A percentile compares a stretch with the other conserved stretches of the same genome.
These are phyloP conservation scores for Esox niger DNA, from an alignment of 2,113 vertebrate species.

Conservation along the genomic window DNA sequence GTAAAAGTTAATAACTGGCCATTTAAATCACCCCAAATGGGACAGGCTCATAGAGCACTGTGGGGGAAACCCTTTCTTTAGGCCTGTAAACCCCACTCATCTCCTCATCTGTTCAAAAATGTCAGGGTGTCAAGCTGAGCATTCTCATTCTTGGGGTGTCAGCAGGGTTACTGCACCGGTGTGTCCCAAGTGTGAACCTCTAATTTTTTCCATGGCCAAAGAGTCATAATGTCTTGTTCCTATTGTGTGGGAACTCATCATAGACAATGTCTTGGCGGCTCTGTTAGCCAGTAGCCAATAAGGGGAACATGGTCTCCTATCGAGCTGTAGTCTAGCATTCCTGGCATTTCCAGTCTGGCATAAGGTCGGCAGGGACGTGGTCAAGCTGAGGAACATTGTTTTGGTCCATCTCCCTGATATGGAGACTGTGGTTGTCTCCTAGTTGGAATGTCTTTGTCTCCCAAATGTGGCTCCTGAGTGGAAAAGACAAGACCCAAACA, in stretches of 20 bases:
- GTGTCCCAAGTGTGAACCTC: constrained; percentile 56
- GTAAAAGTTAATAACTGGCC: constrained; percentile 67
- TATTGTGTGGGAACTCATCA: constrained; percentile 77
- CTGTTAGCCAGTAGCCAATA: constrained; percentile 75
- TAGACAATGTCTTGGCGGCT: constrained; percentile 70
- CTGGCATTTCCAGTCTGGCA: constrained; percentile 73
- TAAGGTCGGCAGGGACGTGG: constrained; percentile 54
- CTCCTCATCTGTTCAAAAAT: constrained; percentile 47
- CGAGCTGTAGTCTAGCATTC: constrained; percentile 79
- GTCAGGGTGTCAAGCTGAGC: constrained; percentile 50
- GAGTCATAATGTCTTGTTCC: constrained; percentile 79
- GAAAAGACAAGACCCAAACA: neutral
- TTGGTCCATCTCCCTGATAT: constrained; percentile 53
- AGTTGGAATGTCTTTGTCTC: constrained; percentile 71
- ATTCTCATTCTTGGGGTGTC: constrained; percentile 47
- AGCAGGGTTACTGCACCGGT: constrained; percentile 41
- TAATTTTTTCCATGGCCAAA: constrained; percentile 52
- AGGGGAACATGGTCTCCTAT: constrained; percentile 79
- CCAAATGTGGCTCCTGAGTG: constrained; percentile 3
- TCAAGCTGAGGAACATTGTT: constrained; percentile 60
- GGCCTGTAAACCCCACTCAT: constrained; percentile 40
- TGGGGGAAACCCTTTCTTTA: constrained; percentile 54
- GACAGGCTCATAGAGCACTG: constrained; percentile 63
- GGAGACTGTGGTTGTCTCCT: constrained; percentile 54
- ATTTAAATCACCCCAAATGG: constrained; percentile 74